Percentiles rank a stretch among this genome's conserved stretches.
Conservation (phyloP, 1,140 invertebrate species). For the Drosophila orena region DNA sequence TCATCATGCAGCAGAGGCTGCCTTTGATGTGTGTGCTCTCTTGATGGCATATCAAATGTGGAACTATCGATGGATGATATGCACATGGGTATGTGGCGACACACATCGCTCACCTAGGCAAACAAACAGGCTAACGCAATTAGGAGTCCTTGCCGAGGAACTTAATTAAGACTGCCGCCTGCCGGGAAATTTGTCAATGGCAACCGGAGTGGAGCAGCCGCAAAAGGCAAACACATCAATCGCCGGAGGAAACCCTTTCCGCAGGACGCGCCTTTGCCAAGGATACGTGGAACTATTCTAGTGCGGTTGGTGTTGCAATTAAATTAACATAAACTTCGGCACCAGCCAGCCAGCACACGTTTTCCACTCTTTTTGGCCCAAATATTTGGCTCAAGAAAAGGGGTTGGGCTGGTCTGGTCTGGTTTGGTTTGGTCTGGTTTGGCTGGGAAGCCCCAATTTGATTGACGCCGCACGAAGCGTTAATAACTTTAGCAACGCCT, state of each 20-base stretch:
- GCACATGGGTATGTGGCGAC: conserved; percentile 27
- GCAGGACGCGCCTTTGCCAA: conserved; percentile 16
- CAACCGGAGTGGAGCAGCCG: conserved; percentile 56
- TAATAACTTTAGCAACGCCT: conserved; percentile 83
- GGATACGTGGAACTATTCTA: conserved; percentile 79
- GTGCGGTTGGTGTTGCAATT: conserved; percentile 78
- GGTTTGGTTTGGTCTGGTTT: no score
- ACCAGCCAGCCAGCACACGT: conserved; percentile 56
- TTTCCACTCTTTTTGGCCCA: conserved; percentile 71
- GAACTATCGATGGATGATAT: conserved; percentile 76
- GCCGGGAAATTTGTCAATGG: conserved; percentile 72
- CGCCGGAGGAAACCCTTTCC: conserved; percentile 29
- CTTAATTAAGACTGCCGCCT: conserved; percentile 69
- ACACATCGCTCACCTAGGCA: conserved; percentile 35
- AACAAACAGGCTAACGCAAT: conserved; percentile 66
- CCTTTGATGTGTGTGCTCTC: conserved; percentile 62
- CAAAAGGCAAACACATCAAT: conserved; percentile 72
- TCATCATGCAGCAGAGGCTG: conserved; percentile 19
- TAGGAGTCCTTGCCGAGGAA: conserved; percentile 53
- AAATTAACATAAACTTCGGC: conserved; percentile 77
- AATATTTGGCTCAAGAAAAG: conserved; percentile 25
- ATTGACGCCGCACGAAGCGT: conserved; percentile 81
- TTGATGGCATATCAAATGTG: conserved; percentile 71
- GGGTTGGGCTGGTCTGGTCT: not conserved
- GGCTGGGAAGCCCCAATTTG: conserved; percentile 50